phyloP scores from a whole-genome alignment of 2,113 vertebrate genomes.

The Excalfactoria chinensis region DNA sequence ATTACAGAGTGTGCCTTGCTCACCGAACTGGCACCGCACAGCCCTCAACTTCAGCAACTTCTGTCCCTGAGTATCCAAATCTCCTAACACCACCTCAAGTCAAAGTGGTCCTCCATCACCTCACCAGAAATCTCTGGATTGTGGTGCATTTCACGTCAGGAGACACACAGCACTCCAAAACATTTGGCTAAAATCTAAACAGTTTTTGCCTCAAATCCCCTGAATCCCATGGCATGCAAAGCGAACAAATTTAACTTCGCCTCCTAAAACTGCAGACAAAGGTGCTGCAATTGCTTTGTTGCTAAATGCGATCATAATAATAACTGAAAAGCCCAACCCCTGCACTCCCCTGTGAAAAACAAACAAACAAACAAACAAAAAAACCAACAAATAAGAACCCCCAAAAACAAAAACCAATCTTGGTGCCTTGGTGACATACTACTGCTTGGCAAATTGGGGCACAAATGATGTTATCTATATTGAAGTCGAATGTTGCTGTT shows the following conservation, averaged over 20 bases:
- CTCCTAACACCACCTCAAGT: neutral
- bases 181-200: neutral
- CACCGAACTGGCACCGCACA: neutral
- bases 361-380: accelerated
- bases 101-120: neutral
- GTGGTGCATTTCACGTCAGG: neutral
- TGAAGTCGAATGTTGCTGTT: neutral
- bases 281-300: accelerated
- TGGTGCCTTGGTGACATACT: neutral
- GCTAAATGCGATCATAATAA: neutral
- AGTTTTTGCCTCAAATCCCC: neutral
- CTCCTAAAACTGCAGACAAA: neutral
- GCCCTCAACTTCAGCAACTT: neutral
- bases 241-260: accelerated
- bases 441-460: neutral
- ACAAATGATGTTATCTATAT: neutral
- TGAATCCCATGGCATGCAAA: neutral
- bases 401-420: neutral
- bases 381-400: neutral
- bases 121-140: neutral
- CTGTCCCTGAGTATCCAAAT: neutral
- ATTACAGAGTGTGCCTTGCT: neutral
- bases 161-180: too few relatives aligned
- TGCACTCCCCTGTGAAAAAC: neutral
- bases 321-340: too few relatives aligned